phyloP scores from a whole-genome alignment of 1,140 invertebrate species.

The Atta texana region DNA sequence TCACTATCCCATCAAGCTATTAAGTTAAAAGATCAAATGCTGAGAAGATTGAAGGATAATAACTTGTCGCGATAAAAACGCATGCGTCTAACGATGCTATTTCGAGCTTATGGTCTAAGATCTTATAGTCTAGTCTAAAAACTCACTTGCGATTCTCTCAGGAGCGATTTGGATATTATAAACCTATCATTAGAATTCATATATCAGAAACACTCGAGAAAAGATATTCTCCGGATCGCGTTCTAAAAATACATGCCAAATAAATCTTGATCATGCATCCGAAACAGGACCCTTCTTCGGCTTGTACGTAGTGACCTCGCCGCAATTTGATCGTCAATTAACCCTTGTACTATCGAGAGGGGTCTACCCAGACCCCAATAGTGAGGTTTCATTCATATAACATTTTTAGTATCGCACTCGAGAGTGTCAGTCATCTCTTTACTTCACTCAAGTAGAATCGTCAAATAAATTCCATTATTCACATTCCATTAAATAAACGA shows the following conservation, averaged over 20 bases:
- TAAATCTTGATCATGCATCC: slow-evolving; percentile 48
- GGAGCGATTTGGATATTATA: not conserved
- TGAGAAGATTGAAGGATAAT: not conserved
- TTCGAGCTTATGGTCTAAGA: not conserved
- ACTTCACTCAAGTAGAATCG: slow-evolving; percentile 28
- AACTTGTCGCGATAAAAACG: not conserved
- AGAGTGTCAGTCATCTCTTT: slow-evolving; percentile 42
- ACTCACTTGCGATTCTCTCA: slow-evolving; percentile 1
- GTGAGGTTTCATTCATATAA: slow-evolving; percentile 48
- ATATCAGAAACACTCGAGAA: slow-evolving; percentile 33
- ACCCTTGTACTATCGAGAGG: slow-evolving; percentile 56
- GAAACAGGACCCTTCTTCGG: slow-evolving; percentile 39
- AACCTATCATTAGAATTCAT: slow-evolving; percentile 46
- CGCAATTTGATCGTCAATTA: slow-evolving; percentile 65
- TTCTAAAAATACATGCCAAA: slow-evolving; percentile 55
- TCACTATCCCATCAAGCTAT: not conserved
- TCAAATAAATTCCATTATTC: slow-evolving; percentile 6
- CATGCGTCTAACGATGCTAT: not conserved
- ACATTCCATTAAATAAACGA: not conserved
- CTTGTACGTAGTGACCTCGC: slow-evolving; percentile 33
- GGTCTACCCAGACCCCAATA: slow-evolving; percentile 40
- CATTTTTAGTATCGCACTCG: slow-evolving; percentile 36
- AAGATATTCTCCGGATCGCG: slow-evolving; percentile 23
- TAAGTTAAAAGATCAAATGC: not conserved
- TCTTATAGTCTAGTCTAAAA: not conserved